phyloP scores from a whole-genome alignment of 2,113 vertebrate genomes.

The Sinocyclocheilus maitianheensis region DNA sequence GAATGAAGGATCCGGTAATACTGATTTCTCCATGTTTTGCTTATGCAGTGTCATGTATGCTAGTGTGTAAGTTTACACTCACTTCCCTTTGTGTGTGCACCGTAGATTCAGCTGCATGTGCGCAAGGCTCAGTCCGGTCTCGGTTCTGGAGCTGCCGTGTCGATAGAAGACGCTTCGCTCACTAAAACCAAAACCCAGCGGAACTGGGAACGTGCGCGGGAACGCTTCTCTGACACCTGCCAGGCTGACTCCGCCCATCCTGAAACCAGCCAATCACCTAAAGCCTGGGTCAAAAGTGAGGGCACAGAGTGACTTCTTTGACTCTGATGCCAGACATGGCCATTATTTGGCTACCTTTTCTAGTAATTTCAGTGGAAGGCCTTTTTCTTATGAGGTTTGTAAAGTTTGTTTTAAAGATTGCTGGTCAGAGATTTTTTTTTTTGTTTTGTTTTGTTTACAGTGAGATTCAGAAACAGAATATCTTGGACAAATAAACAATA shows the following conservation, averaged over 20 bases:
- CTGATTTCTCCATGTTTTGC: neutral
- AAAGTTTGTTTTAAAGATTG: slow-evolving; percentile 3
- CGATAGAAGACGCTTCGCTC: slow-evolving; percentile 79
- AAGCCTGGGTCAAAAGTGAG: slow-evolving; percentile 66
- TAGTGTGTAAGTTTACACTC: neutral
- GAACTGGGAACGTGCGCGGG: slow-evolving; percentile 96
- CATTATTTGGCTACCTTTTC: neutral
- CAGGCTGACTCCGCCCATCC: slow-evolving; percentile 56
- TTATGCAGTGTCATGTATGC: neutral
- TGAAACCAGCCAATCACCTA: slow-evolving; percentile 52
- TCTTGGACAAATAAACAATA: neutral
- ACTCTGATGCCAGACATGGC: neutral
- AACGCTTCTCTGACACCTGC: slow-evolving; percentile 88
- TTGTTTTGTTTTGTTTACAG: neutral
- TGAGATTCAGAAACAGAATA: neutral
- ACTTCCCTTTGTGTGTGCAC: neutral
- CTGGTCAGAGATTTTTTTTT: neutral
- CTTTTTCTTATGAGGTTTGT: neutral
- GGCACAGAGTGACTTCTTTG: slow-evolving; percentile 32
- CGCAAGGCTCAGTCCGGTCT: slow-evolving; percentile 86
- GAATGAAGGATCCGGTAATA: slow-evolving; percentile 88
- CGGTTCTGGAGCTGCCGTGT: slow-evolving; percentile 77
- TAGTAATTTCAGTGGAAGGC: neutral
- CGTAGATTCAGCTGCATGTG: slow-evolving; percentile 88
- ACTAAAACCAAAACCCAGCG: slow-evolving; percentile 82